Evolutionary conservation across 35 echinoderm and acorn worm genomes (phyloP).

Genomic region (Ophiothrix spiculata): DNA sequence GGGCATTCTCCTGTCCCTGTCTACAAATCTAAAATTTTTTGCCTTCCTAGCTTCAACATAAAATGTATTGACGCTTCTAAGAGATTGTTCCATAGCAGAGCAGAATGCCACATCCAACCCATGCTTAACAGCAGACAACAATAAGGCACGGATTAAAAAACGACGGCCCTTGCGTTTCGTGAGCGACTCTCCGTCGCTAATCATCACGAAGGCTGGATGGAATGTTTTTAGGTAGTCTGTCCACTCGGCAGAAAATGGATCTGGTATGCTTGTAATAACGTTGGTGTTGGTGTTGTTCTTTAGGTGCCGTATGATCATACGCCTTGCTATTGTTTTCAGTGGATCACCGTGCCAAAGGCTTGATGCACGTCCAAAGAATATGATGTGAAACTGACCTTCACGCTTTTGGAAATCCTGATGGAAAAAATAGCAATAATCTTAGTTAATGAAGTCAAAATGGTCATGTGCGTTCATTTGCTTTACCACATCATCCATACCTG

Average conservation of each 20-base stretch:
- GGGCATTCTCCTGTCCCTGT: no score
- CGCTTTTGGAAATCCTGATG: constrained; percentile 2
- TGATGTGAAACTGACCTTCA: constrained; percentile 5
- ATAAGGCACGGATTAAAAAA: neutral
- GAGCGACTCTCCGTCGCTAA: neutral
- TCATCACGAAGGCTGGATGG: neutral
- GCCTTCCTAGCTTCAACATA: constrained; percentile 1
- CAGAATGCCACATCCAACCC: neutral
- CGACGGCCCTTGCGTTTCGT: neutral
- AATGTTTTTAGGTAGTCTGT: neutral
- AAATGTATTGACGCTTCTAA: neutral
- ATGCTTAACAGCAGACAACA: neutral
- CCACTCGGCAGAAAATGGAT: neutral
- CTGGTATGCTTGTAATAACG: neutral
- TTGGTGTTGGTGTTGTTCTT: neutral
- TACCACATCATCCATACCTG: no score
- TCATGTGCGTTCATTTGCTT: no score
- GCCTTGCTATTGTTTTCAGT: neutral
- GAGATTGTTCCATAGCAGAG: neutral
- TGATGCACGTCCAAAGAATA: neutral
- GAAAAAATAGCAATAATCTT: no score
- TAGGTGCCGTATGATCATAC: neutral
- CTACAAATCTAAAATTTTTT: no score
- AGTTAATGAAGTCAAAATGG: no score
- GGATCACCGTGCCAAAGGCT: neutral